Evolutionary conservation across 2,888 invertebrate genomes (phyloP).

Genomic region (Lasiommata megera): DNA sequence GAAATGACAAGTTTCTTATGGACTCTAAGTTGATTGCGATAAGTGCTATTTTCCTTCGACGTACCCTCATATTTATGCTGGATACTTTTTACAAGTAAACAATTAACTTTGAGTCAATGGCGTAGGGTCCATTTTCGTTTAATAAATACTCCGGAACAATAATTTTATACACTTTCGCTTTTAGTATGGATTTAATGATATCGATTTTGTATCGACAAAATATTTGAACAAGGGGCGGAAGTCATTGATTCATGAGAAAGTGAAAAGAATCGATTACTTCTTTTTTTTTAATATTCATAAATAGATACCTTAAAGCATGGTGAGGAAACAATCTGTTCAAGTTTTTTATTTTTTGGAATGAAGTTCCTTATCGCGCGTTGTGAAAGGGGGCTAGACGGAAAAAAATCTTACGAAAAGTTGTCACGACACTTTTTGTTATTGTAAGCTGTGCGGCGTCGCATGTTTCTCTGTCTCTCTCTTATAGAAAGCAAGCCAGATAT

Average conservation of each 20-base stretch:
- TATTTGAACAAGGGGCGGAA: slow-evolving; percentile 36
- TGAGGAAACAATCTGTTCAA: slow-evolving; percentile 4
- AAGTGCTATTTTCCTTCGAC: slow-evolving; percentile 10
- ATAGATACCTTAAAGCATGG: background rate
- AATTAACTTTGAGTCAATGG: background rate
- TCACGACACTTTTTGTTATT: too few relatives aligned
- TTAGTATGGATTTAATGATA: slow-evolving; percentile 36
- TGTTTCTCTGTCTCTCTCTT: too few relatives aligned
- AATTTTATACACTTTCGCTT: slow-evolving; percentile 35
- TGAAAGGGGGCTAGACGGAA: too few relatives aligned
- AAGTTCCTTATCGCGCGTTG: too few relatives aligned
- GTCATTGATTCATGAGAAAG: slow-evolving; percentile 36
- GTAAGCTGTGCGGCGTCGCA: too few relatives aligned
- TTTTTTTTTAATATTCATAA: slow-evolving; percentile 16
- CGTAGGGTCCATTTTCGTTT: slow-evolving; percentile 6
- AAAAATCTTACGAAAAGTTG: too few relatives aligned
- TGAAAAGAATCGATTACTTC: slow-evolving; percentile 30
- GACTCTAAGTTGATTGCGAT: background rate
- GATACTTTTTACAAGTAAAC: background rate
- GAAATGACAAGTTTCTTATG: background rate
- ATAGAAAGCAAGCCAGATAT: too few relatives aligned
- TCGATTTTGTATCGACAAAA: slow-evolving; percentile 24
- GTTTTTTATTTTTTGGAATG: background rate
- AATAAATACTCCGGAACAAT: background rate
- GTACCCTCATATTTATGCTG: background rate